Conservation (phyloP, 2,113 vertebrate species). For the Leptocoma aspasia region DNA sequence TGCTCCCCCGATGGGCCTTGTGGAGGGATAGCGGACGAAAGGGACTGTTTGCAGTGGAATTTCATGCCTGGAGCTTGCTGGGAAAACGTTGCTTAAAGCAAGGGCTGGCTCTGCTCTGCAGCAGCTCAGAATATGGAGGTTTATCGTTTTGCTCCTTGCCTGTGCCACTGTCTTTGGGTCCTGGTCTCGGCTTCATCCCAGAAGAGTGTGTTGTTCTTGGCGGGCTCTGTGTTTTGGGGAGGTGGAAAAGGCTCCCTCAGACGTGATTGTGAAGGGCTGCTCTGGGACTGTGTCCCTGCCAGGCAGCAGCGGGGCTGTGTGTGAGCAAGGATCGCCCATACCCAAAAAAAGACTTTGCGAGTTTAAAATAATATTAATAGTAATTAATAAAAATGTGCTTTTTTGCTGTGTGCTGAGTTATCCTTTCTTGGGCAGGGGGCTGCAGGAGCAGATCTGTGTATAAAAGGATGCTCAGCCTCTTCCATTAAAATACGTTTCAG, state of each 20-base stretch:
- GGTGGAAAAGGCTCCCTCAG: neutral
- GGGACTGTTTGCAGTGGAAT: neutral
- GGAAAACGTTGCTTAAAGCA: neutral
- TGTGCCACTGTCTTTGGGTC: neutral
- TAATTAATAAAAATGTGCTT: neutral
- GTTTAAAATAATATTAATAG: neutral
- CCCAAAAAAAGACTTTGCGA: rapidly evolving
- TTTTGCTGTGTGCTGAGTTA: neutral
- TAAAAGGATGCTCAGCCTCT: neutral
- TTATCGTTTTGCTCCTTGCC: neutral
- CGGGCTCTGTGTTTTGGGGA: neutral
- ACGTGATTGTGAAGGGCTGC: rapidly evolving
- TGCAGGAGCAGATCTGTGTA: rapidly evolving
- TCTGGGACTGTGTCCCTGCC: neutral
- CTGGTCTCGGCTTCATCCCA: rapidly evolving
- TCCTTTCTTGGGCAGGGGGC: neutral
- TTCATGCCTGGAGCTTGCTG: neutral
- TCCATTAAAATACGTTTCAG: neutral
- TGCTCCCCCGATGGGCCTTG: neutral
- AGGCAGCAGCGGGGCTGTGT: neutral
- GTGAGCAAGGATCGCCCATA: rapidly evolving
- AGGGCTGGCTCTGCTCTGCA: neutral
- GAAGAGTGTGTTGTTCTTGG: neutral
- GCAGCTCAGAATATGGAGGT: rapidly evolving
- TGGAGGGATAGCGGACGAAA: neutral